Conservation (phyloP, 2,888 invertebrate species). For the Arctia plantaginis region DNA sequence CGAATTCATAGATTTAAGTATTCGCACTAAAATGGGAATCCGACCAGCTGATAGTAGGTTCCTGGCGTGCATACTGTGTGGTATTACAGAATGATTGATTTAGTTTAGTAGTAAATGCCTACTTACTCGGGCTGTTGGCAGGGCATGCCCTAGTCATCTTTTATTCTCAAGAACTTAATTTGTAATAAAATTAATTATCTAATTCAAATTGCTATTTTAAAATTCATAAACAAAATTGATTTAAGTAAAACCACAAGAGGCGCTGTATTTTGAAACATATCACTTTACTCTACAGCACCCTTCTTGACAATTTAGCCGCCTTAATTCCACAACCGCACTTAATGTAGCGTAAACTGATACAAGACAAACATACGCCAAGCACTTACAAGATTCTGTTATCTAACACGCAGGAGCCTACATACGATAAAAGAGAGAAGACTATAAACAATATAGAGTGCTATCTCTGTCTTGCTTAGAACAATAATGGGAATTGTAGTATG, state of each 20-base stretch:
- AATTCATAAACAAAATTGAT: background rate
- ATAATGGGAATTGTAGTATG: slow-evolving; percentile 57
- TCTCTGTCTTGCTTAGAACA: slow-evolving; percentile 59
- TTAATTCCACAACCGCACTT: slow-evolving; percentile 63
- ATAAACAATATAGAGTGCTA: slow-evolving; percentile 44
- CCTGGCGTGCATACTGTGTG: too few relatives aligned
- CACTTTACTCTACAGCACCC: slow-evolving; percentile 35
- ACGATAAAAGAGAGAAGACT: slow-evolving; percentile 47
- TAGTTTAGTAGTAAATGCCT: too few relatives aligned
- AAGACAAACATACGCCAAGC: slow-evolving; percentile 69
- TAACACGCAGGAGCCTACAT: slow-evolving; percentile 48
- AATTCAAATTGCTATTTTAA: background rate
- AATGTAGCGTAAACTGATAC: slow-evolving; percentile 78
- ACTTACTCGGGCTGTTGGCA: too few relatives aligned
- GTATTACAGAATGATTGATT: too few relatives aligned
- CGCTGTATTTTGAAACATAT: slow-evolving; percentile 22
- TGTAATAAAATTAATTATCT: background rate
- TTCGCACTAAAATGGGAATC: too few relatives aligned
- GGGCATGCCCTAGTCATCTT: too few relatives aligned
- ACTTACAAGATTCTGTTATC: slow-evolving; percentile 61
- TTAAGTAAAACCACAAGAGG: background rate
- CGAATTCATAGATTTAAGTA: too few relatives aligned
- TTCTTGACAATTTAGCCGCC: slow-evolving; percentile 61
- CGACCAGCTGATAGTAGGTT: too few relatives aligned
- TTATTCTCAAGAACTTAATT: background rate